These are phyloP conservation scores for Caenorhabditis macrosperma DNA, from an alignment of 2,888 invertebrate genomes.

Conservation along the genomic window DNA sequence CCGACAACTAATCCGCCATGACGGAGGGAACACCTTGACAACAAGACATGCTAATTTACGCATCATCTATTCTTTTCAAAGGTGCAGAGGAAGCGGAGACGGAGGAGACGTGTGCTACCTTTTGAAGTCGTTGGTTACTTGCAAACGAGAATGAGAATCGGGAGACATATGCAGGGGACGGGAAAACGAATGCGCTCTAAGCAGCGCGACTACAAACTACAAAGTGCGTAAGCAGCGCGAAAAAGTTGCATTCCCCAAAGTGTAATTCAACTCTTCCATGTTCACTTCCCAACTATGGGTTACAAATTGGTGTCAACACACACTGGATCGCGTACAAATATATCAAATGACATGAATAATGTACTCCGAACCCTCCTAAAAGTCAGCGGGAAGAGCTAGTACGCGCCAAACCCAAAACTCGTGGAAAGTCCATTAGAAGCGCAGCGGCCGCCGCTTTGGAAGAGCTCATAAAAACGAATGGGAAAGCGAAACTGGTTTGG, in stretches of 20 bases:
- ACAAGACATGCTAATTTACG: slow-evolving; percentile 12
- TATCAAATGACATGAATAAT: slow-evolving; percentile 58
- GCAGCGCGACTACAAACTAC: slow-evolving; percentile 16
- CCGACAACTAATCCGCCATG: neutral
- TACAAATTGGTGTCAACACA: slow-evolving; percentile 39
- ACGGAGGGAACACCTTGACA: slow-evolving; percentile 1
- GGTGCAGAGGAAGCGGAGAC: neutral
- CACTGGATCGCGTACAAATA: slow-evolving; percentile 34
- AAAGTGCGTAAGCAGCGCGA: neutral
- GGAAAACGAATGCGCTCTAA: neutral
- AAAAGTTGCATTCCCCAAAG: slow-evolving; percentile 6
- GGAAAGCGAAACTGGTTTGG: neutral
- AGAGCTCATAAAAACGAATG: neutral
- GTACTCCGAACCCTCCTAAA: neutral
- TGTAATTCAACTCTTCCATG: slow-evolving; percentile 7
- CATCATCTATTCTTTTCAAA: slow-evolving; percentile 14
- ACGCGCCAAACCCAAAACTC: neutral
- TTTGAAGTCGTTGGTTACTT: neutral
- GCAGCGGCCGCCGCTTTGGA: neutral
- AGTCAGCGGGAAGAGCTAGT: neutral
- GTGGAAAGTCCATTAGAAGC: neutral
- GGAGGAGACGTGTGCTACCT: neutral
- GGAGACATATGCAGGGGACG: neutral
- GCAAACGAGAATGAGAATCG: neutral
- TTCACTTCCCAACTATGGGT: slow-evolving; percentile 4